These are phyloP conservation scores for Tyto alba DNA, from an alignment of 2,113 vertebrate genomes.

Conservation along the genomic window DNA sequence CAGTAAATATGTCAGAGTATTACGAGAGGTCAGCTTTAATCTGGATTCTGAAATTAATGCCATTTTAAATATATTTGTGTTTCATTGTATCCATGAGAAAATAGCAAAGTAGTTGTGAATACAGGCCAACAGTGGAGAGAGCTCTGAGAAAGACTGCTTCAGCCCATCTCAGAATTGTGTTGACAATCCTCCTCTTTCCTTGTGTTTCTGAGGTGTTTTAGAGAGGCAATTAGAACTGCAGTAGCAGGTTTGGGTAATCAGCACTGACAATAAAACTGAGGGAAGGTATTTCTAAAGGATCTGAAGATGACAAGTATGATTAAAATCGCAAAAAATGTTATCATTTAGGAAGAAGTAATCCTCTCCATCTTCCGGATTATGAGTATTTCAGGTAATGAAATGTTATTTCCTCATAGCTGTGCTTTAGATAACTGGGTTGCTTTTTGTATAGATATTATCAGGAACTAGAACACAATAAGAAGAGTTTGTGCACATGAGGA, in stretches of 20 bases:
- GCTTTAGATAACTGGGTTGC: neutral
- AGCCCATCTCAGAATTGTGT: neutral
- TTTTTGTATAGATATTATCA: neutral
- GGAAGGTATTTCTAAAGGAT: neutral
- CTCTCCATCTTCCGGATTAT: neutral
- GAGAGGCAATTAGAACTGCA: neutral
- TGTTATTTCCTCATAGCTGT: neutral
- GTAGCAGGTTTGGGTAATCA: neutral
- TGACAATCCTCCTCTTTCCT: neutral
- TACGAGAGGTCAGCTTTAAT: neutral
- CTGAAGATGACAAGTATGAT: neutral
- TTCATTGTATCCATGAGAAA: neutral
- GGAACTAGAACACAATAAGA: neutral
- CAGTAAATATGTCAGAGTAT: neutral
- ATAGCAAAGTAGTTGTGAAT: neutral
- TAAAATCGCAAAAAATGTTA: neutral
- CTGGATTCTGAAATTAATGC: neutral
- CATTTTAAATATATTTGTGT: neutral
- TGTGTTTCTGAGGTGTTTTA: neutral
- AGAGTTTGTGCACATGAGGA: neutral
- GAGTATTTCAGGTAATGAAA: neutral
- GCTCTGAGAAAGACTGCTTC: neutral
- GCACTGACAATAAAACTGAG: neutral
- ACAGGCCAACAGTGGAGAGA: neutral
- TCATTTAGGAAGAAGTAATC: neutral